These are phyloP conservation scores for Piaya cayana DNA, from an alignment of 2,113 vertebrate species.

Conservation along the genomic window DNA sequence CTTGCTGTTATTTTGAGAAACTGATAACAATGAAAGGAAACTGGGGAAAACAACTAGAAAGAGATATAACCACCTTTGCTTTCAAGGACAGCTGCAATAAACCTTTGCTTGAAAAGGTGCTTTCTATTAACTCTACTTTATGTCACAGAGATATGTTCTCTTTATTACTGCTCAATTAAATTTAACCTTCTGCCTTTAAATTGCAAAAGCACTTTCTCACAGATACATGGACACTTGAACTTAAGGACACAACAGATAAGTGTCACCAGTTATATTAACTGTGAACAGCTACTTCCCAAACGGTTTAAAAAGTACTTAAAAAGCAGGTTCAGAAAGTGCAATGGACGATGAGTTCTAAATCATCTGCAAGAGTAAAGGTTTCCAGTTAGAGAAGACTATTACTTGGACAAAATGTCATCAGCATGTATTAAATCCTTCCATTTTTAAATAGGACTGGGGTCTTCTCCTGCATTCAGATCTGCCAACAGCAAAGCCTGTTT, in stretches of 20 bases:
- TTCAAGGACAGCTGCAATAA: background rate
- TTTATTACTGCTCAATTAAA: background rate
- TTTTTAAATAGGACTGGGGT: background rate
- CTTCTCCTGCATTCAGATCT: background rate
- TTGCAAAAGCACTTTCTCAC: background rate
- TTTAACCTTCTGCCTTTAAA: background rate
- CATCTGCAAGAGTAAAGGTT: background rate
- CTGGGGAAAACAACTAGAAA: background rate
- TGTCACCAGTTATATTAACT: background rate
- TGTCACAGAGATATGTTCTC: background rate
- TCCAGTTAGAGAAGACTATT: background rate
- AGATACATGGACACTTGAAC: background rate
- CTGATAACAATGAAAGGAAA: background rate
- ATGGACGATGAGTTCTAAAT: background rate
- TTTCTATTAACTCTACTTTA: background rate
- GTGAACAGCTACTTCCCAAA: background rate
- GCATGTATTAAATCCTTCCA: background rate
- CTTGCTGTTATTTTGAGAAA: conserved; percentile 30
- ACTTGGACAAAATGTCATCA: background rate
- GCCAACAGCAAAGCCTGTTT: background rate
- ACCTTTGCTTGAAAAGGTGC: background rate
- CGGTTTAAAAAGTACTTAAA: background rate
- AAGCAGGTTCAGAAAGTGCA: background rate
- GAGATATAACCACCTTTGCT: background rate
- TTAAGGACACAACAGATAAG: background rate